Base-by-base conservation (phyloP, 23 tunicate genomes). In the Aplidium turbinatum region DNA sequence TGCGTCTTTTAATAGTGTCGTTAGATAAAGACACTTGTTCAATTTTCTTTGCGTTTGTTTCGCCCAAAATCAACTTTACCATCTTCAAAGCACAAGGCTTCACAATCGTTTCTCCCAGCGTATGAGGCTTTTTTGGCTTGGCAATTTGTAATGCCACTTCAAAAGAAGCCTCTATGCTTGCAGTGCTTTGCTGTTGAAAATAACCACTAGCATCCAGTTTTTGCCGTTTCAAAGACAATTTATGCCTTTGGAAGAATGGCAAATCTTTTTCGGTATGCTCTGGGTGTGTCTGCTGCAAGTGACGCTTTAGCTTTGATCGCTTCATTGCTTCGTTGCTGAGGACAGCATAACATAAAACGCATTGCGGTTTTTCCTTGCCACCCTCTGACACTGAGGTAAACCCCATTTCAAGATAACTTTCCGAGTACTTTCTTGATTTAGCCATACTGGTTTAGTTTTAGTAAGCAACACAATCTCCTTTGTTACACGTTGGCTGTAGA, bases 111-210 rank as follows among this genome's bases (percentile, higher is more conserved):
- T 70, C 76, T 70, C 58, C 31, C 23, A 22, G 36, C 33, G 72
- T 66, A 35, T 66, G 50, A 9, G 58, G 58, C 19, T 70, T 70
- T 70, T 35, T 70, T 70, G 24, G 58, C 58, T 70, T 47, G 58
- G 26, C 76, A 47, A 47, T 70, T 70, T 70, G 67, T 66, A 66
- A 36, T 66, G 50, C 72, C 72, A 35, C 72, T 66, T 66, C 72
- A 51, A 66, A 66, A 66, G 51, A 66, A 35, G 72, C 51, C 6
- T 35, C 24, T 22, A 66, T 11, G 51, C 51, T 66, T 66, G 72
- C 51, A 66, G 72, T 38, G 72, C 50, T 38, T 66, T 36, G 72
- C 26, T 66, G 51, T 66, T 66, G 72, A 35, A 66, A 35, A 38
- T 66, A 66, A 35, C 51, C 72, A 60, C 72, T 38, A 66, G 51